A percentile compares a stretch with the other conserved stretches of the same genome.
Evolutionary conservation across 2,113 vertebrate genomes (phyloP).

Genomic region (Ornithorhynchus anatinus): DNA sequence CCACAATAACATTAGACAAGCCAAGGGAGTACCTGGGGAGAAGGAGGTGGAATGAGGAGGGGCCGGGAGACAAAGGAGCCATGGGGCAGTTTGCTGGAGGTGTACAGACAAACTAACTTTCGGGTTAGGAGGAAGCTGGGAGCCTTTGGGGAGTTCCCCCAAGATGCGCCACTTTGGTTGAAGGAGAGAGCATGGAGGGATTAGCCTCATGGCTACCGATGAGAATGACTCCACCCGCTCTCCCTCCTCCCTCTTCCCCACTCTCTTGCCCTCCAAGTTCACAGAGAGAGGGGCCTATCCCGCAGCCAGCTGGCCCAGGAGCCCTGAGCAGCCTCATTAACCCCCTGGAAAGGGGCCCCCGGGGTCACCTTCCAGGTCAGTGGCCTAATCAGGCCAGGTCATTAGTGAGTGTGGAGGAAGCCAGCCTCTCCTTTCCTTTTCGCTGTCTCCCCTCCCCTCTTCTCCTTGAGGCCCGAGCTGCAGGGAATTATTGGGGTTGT

Average conservation of each 20-base stretch:
- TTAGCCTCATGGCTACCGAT: no score
- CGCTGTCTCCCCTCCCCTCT: background rate
- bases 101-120: no score
- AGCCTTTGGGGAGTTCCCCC: no score
- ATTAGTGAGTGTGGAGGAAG: background rate
- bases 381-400: background rate
- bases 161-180: no score
- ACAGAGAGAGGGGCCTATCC: background rate
- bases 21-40: no score
- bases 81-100: no score
- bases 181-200: no score
- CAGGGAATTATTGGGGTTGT: no score
- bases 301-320: background rate
- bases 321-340: background rate
- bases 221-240: background rate
- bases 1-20: no score
- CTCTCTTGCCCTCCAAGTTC: background rate
- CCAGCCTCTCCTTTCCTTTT: rapidly evolving
- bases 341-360: background rate
- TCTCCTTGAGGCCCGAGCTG: background rate
- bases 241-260: background rate
- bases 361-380: background rate
- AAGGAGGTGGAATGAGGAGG: no score
- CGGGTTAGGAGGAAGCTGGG: no score
- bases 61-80: no score